A percentile compares a stretch with the other conserved stretches of the same genome.
phyloP scores from a whole-genome alignment of 2,113 vertebrate genomes.

The Datnioides undecimradiatus region DNA sequence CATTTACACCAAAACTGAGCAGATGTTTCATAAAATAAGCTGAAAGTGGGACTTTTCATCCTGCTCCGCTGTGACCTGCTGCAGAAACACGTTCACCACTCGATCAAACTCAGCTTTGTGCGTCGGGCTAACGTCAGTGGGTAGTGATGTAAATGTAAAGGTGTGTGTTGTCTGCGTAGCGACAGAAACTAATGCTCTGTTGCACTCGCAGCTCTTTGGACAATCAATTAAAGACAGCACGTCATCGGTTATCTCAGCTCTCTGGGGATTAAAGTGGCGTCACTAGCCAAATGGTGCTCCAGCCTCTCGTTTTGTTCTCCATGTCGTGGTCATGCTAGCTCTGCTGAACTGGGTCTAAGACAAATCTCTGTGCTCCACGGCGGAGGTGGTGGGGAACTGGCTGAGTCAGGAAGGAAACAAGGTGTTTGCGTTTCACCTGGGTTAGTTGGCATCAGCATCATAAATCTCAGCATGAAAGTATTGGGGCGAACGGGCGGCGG shows the following conservation, averaged over 20 bases:
- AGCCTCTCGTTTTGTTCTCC: neutral
- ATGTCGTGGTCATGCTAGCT: neutral
- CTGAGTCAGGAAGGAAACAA: conserved; percentile 68
- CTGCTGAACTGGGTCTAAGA: conserved; percentile 14
- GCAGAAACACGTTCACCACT: too few species aligned
- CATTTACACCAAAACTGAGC: neutral
- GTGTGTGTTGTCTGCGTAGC: neutral
- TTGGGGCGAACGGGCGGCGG: conserved; percentile 57
- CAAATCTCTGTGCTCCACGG: conserved; percentile 34
- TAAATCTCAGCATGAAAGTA: conserved; percentile 67
- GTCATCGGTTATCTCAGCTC: neutral
- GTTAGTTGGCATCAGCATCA: conserved; percentile 29
- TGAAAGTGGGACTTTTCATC: neutral
- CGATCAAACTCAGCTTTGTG: neutral
- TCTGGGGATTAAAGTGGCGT: neutral
- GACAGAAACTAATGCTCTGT: neutral
- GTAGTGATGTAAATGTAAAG: neutral
- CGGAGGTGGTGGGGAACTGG: too few species aligned
- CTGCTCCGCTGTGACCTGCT: too few species aligned
- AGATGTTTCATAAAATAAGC: neutral
- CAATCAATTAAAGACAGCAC: too few species aligned
- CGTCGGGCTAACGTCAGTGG: neutral
- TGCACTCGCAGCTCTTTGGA: neutral
- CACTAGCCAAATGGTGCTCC: neutral
- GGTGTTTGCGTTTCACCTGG: conserved; percentile 50